Base-by-base conservation (phyloP, 2,888 invertebrate species). In the Drosophila cognata region DNA sequence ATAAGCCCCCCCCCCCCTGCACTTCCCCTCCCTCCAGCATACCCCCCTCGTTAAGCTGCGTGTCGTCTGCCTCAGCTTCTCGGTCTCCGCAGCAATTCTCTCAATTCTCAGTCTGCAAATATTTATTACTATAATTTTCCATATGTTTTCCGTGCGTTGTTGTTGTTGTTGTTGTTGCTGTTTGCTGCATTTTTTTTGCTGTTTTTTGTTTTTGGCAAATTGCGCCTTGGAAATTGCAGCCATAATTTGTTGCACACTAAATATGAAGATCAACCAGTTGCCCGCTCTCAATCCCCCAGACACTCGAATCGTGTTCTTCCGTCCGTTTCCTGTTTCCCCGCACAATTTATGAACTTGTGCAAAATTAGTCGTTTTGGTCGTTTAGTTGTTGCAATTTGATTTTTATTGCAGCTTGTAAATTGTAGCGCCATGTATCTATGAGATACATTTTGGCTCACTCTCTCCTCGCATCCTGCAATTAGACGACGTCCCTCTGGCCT, bases 51-150 rank as follows among this genome's bases (percentile, higher is more conserved):
- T 36, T 61, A 36, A 58, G 73, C 79, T 74, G 85, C 75, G 80
- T 84, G 84, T 78, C 83, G 74, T 77, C 63, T 57, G 13, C 60
- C 25, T 2, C 50, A 2, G 13, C 55, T 51, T 18, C 52, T 38
- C 18, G 33, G 13, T 0, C 41, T 53, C 25, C 50, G 18, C 38
- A 48, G 56, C 61, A 53, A 58, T 55, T 67, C 66, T 63, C 57
- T 43, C 58, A 60, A 71, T 70, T 58, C 67, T 53, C 66, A 68
- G 70, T 53, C 70, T 56, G 76, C 65, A 79, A 79, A 82, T 89
- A 88, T 88, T 88, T 88, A 88, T 88, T 88, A 88, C 84, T 88
- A 88, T 88, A 88, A 88, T 88, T 88, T 88, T 87, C 87, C 87
- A 88, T 88, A 88, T 88, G 87, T 88, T 88, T 86, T 86, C 77